A percentile compares a stretch with the other conserved stretches of the same genome.
phyloP scores from a whole-genome alignment of 1,140 invertebrate species.

The Bombus pascuorum region DNA sequence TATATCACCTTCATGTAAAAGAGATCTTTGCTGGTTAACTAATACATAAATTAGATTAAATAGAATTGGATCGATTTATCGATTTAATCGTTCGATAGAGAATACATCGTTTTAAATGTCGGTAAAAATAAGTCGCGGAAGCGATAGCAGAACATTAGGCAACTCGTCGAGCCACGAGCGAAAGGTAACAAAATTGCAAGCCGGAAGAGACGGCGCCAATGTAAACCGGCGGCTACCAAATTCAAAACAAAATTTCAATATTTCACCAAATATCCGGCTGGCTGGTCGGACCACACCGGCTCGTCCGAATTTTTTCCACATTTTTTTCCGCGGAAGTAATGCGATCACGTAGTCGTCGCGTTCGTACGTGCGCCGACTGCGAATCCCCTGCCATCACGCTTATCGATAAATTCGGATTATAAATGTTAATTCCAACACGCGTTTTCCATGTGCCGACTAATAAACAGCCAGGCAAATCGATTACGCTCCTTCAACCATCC shows the following conservation, averaged over 20 bases:
- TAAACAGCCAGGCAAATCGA: not conserved
- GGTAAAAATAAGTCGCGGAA: not conserved
- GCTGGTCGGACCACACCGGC: not conserved
- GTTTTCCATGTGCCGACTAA: not conserved
- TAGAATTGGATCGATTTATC: no score
- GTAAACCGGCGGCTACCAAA: slow-evolving; percentile 1
- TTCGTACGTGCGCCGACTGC: slow-evolving; percentile 19
- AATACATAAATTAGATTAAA: no score
- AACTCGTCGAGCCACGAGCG: not conserved
- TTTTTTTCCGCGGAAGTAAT: slow-evolving; percentile 18
- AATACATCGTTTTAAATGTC: not conserved
- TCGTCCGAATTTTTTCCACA: slow-evolving; percentile 17
- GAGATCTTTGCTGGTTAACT: no score
- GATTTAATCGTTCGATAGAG: not conserved
- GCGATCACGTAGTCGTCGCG: slow-evolving; percentile 21
- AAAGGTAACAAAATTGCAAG: slow-evolving; percentile 7
- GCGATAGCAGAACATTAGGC: not conserved
- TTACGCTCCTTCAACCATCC: not conserved
- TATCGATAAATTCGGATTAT: slow-evolving; percentile 18
- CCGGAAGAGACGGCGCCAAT: not conserved
- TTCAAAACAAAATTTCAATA: slow-evolving; percentile 47
- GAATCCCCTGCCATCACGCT: not conserved
- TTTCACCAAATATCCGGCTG: slow-evolving; percentile 30
- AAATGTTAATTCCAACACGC: slow-evolving; percentile 17
- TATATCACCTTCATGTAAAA: no score